Conservation (phyloP, 2,797 vertebrate species). For the Geotrypetes seraphini region DNA sequence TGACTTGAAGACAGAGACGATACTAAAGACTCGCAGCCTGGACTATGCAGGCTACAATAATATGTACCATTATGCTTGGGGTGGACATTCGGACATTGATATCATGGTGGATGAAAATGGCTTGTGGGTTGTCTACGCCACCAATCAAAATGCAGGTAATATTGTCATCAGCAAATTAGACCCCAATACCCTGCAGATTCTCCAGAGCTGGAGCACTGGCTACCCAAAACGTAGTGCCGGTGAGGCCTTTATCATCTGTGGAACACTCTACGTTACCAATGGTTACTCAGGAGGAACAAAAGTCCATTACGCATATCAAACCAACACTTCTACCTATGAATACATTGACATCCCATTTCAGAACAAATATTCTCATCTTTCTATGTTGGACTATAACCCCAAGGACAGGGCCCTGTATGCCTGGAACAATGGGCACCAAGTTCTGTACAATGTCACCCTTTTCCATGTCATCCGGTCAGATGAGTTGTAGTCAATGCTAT, state of each 20-base stretch:
- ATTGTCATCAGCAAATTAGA: constrained; percentile 94
- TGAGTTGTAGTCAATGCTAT: constrained; percentile 66
- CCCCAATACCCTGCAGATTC: constrained; percentile 79
- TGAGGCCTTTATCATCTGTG: constrained; percentile 95
- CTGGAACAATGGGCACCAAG: constrained; percentile 96
- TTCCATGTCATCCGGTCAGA: constrained; percentile 93
- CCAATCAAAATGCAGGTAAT: constrained; percentile 94
- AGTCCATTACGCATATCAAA: constrained; percentile 93
- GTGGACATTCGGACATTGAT: constrained; percentile 94
- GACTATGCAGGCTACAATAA: constrained; percentile 93
- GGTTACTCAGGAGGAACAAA: constrained; percentile 92
- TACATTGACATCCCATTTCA: constrained; percentile 95
- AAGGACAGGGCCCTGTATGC: constrained; percentile 89
- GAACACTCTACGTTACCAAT: constrained; percentile 92
- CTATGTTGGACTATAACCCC: constrained; percentile 97
- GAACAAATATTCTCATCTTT: constrained; percentile 94
- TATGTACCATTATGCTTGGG: constrained; percentile 95
- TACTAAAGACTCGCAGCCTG: constrained; percentile 86
- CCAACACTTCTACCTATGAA: constrained; percentile 95
- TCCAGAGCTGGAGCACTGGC: constrained; percentile 90
- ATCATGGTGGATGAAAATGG: constrained; percentile 94
- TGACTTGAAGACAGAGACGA: constrained; percentile 82
- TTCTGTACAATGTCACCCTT: constrained; percentile 93
- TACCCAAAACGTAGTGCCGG: constrained; percentile 92
- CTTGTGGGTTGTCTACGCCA: constrained; percentile 93